Conservation (phyloP, 2,797 vertebrate genomes). For the Morelia viridis region DNA sequence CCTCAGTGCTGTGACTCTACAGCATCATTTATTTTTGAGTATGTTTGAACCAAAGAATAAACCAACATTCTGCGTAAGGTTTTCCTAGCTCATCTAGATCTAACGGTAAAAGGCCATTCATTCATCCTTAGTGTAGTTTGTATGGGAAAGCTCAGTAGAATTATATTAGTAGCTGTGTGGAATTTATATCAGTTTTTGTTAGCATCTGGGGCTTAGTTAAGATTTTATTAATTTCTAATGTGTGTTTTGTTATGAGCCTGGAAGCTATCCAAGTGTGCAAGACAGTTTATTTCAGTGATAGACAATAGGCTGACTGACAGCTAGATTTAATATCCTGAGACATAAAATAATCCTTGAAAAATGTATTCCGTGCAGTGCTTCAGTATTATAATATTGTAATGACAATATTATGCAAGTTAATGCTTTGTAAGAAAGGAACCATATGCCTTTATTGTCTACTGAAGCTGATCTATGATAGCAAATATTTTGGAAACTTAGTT, state of each 20-base stretch:
- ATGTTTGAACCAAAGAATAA: not conserved
- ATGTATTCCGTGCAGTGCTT: not conserved
- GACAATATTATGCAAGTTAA: not conserved
- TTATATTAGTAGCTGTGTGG: not conserved
- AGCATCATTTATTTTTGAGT: not conserved
- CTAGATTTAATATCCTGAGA: slow-evolving; percentile 34
- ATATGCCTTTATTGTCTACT: not conserved
- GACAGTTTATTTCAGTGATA: slow-evolving; percentile 12
- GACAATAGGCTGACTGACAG: slow-evolving; percentile 15
- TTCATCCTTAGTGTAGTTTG: not conserved
- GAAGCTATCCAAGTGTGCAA: slow-evolving; percentile 10
- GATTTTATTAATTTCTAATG: not conserved
- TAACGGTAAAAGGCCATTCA: not conserved
- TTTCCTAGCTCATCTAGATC: not conserved
- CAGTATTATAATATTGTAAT: not conserved
- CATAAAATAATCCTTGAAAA: slow-evolving; percentile 30
- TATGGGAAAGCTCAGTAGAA: not conserved
- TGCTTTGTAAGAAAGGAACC: slow-evolving; percentile 7
- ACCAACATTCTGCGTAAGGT: not conserved
- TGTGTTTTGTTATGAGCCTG: not conserved
- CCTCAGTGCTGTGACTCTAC: not conserved
- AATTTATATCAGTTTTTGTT: not conserved
- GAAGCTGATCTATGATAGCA: not conserved
- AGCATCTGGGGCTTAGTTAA: not conserved
- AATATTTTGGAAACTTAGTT: slow-evolving; percentile 1